Evolutionary conservation across 2,113 vertebrate species (phyloP), one percentile per base, ranked within the genome.

Genomic region (Ammospiza nelsoni): DNA sequence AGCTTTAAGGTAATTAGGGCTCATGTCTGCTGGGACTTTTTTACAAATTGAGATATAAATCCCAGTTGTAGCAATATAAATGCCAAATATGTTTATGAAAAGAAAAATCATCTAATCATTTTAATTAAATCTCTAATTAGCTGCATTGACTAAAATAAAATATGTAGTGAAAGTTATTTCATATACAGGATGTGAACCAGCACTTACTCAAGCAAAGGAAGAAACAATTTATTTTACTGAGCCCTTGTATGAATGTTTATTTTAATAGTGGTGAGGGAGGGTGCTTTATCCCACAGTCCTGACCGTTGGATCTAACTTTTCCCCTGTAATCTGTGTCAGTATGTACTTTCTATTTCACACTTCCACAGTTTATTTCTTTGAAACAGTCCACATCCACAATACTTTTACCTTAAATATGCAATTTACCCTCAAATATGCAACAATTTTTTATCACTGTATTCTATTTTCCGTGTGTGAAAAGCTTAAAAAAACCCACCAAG

Each of bases 31-130:
- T 73, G 35, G 18, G 18, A 46, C 63, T 8, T 7, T 54, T 86
- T 71, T 77, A 54, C 28, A 71, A 62, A 62, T 11, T 63, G 59
- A 99, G 90, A 98, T 99, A 92, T 31, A 86, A 92, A 59, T 76
- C 12, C 10, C 20, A 79, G 6, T 29, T 49, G 5, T 12, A 90
- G 14, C 2, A 5, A 20, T 58, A 80, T 10, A 76, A 89, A 92
- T 65, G 46, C 3, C 10, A 21, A 58, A 54, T 73, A 4, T 59
- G 6, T 49, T 61, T 49, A n/a, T 49, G 55, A 35, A 43, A 74
- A 65, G 23, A 27, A 41, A 74, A 68, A 24, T 5, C 0, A 57
- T 62, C 6, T 23, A 58, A 20, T 51, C 0, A 89, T 54, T 16
- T 29, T 33, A 43, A 74, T 54, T 11, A 44, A 27, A 83, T 58